Evolutionary conservation across 2,797 vertebrate species (phyloP).

Genomic region (Podarcis lilfordi): DNA sequence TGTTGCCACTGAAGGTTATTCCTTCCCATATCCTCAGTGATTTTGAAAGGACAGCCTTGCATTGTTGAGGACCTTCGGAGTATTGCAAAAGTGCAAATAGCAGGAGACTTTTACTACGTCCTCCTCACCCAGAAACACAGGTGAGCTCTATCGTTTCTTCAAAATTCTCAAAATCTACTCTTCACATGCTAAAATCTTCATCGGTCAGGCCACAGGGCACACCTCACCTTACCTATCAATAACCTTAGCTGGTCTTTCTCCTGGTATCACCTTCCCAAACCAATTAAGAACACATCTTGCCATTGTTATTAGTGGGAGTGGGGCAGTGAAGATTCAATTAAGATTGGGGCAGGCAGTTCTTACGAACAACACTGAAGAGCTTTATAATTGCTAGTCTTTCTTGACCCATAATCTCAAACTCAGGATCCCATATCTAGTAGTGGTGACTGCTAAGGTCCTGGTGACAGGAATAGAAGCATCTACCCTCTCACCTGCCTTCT

Average conservation of each 20-base stretch:
- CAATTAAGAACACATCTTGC: not conserved
- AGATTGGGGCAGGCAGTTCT: not conserved
- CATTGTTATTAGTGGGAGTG: not conserved
- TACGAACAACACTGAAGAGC: not conserved
- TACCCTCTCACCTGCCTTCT: not conserved
- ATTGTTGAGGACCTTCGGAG: slow-evolving; percentile 5
- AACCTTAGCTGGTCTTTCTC: not conserved
- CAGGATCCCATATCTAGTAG: not conserved
- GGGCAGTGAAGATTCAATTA: not conserved
- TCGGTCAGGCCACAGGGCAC: not conserved
- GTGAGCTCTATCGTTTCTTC: not conserved
- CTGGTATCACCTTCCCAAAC: not conserved
- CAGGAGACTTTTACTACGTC: not conserved
- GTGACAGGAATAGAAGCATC: not conserved
- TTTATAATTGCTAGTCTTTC: not conserved
- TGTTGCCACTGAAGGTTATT: slow-evolving; percentile 22
- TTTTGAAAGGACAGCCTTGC: slow-evolving; percentile 50
- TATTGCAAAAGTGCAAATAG: not conserved
- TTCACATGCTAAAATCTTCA: not conserved
- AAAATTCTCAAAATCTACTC: not conserved
- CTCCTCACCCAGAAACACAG: not conserved
- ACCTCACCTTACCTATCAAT: not conserved
- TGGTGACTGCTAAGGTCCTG: not conserved
- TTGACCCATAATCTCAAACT: not conserved
- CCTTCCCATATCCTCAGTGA: slow-evolving; percentile 23